These are phyloP conservation scores for Drosophila ustulata DNA, from an alignment of 2,888 invertebrate species.

Conservation along the genomic window DNA sequence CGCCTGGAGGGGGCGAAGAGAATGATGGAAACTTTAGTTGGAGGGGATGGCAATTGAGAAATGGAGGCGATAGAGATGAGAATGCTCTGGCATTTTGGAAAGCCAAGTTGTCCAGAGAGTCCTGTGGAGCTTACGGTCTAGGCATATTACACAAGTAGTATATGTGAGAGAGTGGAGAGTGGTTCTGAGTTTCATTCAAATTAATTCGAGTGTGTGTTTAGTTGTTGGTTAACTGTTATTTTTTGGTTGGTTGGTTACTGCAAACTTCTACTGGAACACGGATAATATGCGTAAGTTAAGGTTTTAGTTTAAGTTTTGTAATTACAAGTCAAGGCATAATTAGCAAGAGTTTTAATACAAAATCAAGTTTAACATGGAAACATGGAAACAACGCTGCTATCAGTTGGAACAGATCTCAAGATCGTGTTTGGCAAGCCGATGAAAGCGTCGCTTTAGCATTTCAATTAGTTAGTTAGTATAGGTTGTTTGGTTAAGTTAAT, in stretches of 20 bases:
- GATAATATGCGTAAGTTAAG: slow-evolving; percentile 37
- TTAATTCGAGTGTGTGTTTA: slow-evolving; percentile 32
- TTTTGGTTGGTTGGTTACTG: slow-evolving; percentile 44
- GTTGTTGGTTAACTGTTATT: slow-evolving; percentile 38
- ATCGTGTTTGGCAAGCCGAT: slow-evolving; percentile 37
- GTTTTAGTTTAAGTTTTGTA: slow-evolving; percentile 27
- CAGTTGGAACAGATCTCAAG: slow-evolving; percentile 37
- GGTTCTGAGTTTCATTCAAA: slow-evolving; percentile 49
- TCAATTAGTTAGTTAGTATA: slow-evolving; percentile 17
- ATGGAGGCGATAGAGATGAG: not conserved
- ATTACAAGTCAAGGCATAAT: slow-evolving; percentile 58
- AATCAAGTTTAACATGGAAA: slow-evolving; percentile 54
- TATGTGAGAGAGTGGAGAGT: slow-evolving; percentile 34
- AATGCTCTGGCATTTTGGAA: slow-evolving; percentile 24
- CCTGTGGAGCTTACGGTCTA: slow-evolving; percentile 26
- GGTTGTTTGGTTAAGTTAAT: slow-evolving; percentile 18
- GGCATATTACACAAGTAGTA: slow-evolving; percentile 10
- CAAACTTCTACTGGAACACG: slow-evolving; percentile 75
- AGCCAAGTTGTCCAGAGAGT: not conserved
- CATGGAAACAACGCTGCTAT: slow-evolving; percentile 39
- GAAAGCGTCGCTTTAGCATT: slow-evolving; percentile 27
- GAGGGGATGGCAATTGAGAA: not conserved
- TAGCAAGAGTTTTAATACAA: slow-evolving; percentile 48
- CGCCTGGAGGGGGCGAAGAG: slow-evolving; percentile 49
- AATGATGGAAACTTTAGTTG: slow-evolving; percentile 24